Percentiles rank a stretch among this genome's conserved stretches.
These are phyloP conservation scores for Drosophila sturtevanti DNA, from an alignment of 1,140 invertebrate genomes.

Conservation along the genomic window DNA sequence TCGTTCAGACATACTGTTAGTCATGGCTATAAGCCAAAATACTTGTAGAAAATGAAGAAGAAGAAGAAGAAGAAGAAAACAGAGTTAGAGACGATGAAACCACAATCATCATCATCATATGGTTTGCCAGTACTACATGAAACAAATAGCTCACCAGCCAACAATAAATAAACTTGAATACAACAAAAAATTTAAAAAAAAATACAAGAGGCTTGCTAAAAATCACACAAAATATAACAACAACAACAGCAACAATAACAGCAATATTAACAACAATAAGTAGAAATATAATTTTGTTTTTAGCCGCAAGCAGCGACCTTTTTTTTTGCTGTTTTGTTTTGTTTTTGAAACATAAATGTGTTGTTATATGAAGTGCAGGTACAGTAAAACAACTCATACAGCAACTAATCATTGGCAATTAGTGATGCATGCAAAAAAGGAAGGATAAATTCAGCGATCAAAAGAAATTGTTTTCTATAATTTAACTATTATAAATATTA, in stretches of 20 bases:
- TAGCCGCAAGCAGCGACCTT: slow-evolving; percentile 2
- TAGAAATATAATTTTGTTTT: slow-evolving; percentile 4
- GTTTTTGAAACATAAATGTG: slow-evolving; percentile 5
- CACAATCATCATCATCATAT: slow-evolving; percentile 1
- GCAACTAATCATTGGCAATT: not conserved
- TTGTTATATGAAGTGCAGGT: slow-evolving; percentile 3
- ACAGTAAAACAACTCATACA: not conserved
- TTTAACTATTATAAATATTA: no score
- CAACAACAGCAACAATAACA: slow-evolving; percentile 4
- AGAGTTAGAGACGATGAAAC: not conserved
- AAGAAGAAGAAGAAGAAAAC: no score
- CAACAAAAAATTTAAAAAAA: not conserved
- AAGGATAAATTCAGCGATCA: not conserved
- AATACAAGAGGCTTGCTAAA: slow-evolving; percentile 6
- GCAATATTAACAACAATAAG: slow-evolving; percentile 1
- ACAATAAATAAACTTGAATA: not conserved
- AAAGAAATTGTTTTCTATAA: no score
- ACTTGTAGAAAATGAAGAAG: not conserved
- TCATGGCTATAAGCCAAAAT: slow-evolving; percentile 2
- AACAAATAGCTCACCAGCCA: slow-evolving; percentile 7
- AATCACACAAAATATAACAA: slow-evolving; percentile 10
- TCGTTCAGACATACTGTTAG: not conserved
- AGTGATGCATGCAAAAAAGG: not conserved
- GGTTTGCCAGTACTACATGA: not conserved
- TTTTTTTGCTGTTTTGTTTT: not conserved